These are phyloP conservation scores for Cabera pusaria DNA, from an alignment of 2,888 invertebrate genomes.

Conservation along the genomic window DNA sequence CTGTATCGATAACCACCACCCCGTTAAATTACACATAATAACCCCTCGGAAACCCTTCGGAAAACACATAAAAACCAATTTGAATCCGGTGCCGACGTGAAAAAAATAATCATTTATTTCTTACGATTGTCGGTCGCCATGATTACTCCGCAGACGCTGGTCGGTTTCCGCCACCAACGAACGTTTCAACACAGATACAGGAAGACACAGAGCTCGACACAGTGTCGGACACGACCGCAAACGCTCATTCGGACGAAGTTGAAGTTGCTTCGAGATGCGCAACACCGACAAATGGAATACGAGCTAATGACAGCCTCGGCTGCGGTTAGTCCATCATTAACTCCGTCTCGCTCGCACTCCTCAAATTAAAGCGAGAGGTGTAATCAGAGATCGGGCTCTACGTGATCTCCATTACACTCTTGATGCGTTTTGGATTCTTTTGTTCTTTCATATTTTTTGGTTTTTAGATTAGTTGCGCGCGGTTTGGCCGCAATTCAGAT, in stretches of 20 bases:
- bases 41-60: conserved; percentile 47
- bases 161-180: conserved; percentile 57
- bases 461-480: conserved; percentile 63
- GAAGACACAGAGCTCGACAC: conserved; percentile 5
- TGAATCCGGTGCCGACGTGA: conserved; percentile 38
- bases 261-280: conserved; percentile 26
- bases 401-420: conserved; percentile 80
- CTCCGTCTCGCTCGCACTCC: conserved; percentile 66
- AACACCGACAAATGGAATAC: conserved; percentile 61
- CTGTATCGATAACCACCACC: conserved; percentile 40
- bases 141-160: conserved; percentile 52
- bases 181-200: not conserved
- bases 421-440: conserved; percentile 72
- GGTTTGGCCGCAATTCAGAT: conserved; percentile 46
- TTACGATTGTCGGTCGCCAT: conserved; percentile 64
- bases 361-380: conserved; percentile 67
- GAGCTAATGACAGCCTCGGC: conserved; percentile 70
- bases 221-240: conserved; percentile 8
- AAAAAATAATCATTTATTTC: conserved; percentile 72
- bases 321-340: conserved; percentile 77
- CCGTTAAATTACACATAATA: conserved; percentile 61
- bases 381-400: conserved; percentile 66
- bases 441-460: conserved; percentile 57
- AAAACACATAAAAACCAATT: conserved; percentile 73
- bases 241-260: conserved; percentile 26